Evolutionary conservation across 2,113 vertebrate species (phyloP), one percentile per base, ranked within the genome.

Genomic region (Lepus timidus): DNA sequence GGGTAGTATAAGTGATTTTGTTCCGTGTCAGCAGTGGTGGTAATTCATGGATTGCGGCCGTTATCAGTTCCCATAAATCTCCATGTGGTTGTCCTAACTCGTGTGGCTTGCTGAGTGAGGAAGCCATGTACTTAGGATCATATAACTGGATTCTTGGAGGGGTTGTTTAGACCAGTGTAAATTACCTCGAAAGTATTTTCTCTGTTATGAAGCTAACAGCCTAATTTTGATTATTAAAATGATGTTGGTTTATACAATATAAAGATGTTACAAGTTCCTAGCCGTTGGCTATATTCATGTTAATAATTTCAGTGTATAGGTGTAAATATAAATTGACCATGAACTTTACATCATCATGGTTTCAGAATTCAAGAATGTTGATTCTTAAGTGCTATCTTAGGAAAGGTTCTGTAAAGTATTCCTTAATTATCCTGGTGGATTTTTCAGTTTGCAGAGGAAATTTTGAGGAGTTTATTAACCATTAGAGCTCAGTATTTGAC

Each of bases 341-440:
- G 58, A 55, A 51, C 6, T 74, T 89, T 67, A 64, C 65, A 29
- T 91, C 6, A 4, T 78, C 6, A 33, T 55, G 10, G 79, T 79
- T 65, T 97, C 49, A 52, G 85, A 89, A 90, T 90, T 67, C 39
- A 68, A 49, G 36, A 84, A 44, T 64, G 6, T 51, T 75, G 0
- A 88, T 97, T 89, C 80, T 29, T 58, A 44, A 79, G 65, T 76
- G 27, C 29, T 75, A 20, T 91, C 36, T 75, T 85, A 74, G 58
- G 78, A 82, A 19, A 36, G 3, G 2, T 83, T 25, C 36, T 55
- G n/a, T 84, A 6, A 85, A 71, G 19, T 92, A 16, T 83, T 90
- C 78, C 68, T 39, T 80, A 75, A 74, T 85, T 33, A 22, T 87
- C 11, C 9, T 85, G 6, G 33, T 80, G 33, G 6, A 74, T 70